Evolutionary conservation across 1,140 invertebrate species (phyloP).

Genomic region (Dreissena polymorpha): DNA sequence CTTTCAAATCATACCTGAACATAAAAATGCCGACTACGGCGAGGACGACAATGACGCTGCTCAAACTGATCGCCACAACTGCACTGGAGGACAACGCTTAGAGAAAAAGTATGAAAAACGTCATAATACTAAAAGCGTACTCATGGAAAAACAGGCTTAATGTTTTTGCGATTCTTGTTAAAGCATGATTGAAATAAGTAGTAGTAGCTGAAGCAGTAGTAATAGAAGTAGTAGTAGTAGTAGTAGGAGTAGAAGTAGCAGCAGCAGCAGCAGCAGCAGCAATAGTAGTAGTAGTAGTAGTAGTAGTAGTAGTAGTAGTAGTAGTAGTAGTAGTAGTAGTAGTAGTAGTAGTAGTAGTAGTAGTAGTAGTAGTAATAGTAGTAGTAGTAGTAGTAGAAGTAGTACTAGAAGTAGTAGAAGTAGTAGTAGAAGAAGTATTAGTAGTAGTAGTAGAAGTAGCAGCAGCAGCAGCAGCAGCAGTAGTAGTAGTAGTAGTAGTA

Average conservation of each 20-base stretch:
- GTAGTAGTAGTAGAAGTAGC: no score
- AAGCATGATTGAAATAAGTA: no score
- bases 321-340: slow-evolving; percentile 10
- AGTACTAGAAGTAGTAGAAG: neutral
- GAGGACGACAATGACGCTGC: slow-evolving; percentile 40
- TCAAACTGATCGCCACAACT: slow-evolving; percentile 22
- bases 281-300: neutral
- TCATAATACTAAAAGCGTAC: no score
- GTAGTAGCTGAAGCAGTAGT: no score
- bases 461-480: neutral
- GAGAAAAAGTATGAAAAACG: no score
- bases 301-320: neutral
- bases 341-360: slow-evolving; percentile 6
- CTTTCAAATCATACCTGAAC: slow-evolving; percentile 34
- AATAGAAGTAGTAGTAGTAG: no score
- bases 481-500: neutral
- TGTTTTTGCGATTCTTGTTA: no score
- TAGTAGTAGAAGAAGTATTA: no score
- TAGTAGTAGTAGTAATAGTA: slow-evolving; percentile 25
- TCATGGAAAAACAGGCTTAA: no score
- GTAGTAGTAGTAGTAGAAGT: neutral
- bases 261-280: neutral
- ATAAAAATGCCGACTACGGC: slow-evolving; percentile 54
- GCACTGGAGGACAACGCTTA: neutral
- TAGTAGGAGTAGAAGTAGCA: neutral